Evolutionary conservation across 2,113 vertebrate genomes (phyloP).

Genomic region (Cyanoramphus novaezelandiae): DNA sequence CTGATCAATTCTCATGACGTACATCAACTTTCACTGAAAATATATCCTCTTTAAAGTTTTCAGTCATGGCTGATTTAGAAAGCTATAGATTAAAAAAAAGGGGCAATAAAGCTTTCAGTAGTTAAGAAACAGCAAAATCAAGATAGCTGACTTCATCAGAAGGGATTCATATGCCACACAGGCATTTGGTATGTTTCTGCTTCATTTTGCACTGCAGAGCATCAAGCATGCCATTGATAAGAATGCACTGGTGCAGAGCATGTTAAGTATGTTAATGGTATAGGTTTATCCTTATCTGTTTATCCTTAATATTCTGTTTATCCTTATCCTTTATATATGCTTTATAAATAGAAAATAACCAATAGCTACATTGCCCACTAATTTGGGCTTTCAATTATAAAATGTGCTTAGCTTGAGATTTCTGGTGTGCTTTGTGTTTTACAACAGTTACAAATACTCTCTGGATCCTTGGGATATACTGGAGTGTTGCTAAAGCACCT

Average conservation of each 20-base stretch:
- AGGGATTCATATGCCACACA: not conserved
- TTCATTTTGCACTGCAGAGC: not conserved
- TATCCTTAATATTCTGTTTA: not conserved
- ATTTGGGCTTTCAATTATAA: not conserved
- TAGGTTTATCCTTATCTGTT: not conserved
- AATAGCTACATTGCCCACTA: not conserved
- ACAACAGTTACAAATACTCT: not conserved
- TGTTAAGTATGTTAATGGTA: not conserved
- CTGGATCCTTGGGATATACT: not conserved
- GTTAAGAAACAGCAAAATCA: not conserved
- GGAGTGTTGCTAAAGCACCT: not conserved
- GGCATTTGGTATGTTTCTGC: not conserved
- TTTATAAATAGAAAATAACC: not conserved
- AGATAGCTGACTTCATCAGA: not conserved
- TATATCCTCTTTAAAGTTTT: not conserved
- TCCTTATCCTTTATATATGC: not conserved
- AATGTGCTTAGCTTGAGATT: not conserved
- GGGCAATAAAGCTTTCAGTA: not conserved
- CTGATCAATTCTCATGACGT: not conserved
- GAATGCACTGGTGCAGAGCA: not conserved
- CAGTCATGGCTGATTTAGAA: not conserved
- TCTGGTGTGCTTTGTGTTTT: not conserved
- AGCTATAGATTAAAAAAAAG: not conserved
- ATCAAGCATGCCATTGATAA: not conserved
- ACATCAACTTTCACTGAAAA: not conserved